Conservation (phyloP, 2,797 vertebrate genomes). For the Tarsius wallacei region DNA sequence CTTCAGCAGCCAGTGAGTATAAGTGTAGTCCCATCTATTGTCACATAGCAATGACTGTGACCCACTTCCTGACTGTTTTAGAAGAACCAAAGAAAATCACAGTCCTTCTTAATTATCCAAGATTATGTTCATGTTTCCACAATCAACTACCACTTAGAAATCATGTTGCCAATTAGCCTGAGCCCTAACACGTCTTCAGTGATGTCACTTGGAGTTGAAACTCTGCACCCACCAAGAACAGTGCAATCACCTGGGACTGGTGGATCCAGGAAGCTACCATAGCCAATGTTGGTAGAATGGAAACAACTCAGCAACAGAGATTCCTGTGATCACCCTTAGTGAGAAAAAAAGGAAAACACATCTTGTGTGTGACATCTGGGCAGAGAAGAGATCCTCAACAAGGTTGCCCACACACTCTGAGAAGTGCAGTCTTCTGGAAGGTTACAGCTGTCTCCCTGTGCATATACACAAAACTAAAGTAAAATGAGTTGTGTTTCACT, state of each 20-base stretch:
- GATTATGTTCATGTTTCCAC: conserved; percentile 4
- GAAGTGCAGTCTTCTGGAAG: neutral
- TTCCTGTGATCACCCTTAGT: neutral
- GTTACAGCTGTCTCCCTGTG: neutral
- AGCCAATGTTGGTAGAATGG: neutral
- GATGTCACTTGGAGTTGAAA: neutral
- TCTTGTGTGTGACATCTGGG: neutral
- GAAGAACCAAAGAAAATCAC: conserved; percentile 31
- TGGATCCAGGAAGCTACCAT: neutral
- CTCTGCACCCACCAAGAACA: neutral
- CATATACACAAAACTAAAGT: neutral
- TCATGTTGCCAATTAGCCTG: neutral
- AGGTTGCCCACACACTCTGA: neutral
- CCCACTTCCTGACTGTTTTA: conserved; percentile 29
- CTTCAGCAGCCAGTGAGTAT: neutral
- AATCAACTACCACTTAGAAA: conserved; percentile 34
- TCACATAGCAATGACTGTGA: neutral
- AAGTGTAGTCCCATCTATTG: neutral
- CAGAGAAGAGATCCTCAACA: neutral
- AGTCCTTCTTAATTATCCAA: conserved; percentile 30
- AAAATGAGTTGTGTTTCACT: neutral
- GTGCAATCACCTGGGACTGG: too few relatives aligned
- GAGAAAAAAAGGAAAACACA: neutral
- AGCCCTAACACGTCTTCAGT: neutral
- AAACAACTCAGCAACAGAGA: neutral